These are phyloP conservation scores for Rhynchomys soricoides DNA, from an alignment of 2,113 vertebrate genomes.

Conservation along the genomic window DNA sequence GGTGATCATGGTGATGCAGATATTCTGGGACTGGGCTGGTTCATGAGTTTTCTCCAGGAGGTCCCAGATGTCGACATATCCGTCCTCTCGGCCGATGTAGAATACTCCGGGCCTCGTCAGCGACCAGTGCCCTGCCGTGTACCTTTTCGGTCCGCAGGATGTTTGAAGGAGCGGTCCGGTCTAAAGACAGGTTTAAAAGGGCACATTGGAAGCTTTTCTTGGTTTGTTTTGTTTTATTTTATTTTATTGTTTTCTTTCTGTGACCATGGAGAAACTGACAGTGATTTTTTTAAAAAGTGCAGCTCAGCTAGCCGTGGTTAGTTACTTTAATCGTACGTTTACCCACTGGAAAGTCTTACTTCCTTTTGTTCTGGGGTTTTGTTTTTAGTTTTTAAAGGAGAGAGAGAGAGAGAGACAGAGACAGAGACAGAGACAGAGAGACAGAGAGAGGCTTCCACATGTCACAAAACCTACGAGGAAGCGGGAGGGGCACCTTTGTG, in stretches of 20 bases:
- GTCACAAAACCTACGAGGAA: too few species aligned
- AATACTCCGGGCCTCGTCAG: constrained; percentile 92
- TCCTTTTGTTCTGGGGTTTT: neutral
- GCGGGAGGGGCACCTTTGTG: rapidly evolving
- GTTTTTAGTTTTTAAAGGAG: neutral
- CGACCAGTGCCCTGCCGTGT: constrained; percentile 93
- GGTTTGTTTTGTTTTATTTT: too few species aligned
- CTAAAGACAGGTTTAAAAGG: constrained; percentile 80
- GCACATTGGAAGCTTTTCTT: constrained; percentile 3
- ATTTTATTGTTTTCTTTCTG: neutral
- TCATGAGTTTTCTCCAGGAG: constrained; percentile 91
- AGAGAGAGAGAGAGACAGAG: neutral
- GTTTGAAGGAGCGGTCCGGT: constrained; percentile 88
- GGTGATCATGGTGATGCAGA: constrained; percentile 88
- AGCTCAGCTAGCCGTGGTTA: neutral
- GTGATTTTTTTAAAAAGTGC: neutral
- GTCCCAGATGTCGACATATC: constrained; percentile 95
- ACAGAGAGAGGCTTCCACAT: neutral
- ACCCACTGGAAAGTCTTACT: neutral
- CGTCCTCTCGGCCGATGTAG: constrained; percentile 93
- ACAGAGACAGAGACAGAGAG: neutral
- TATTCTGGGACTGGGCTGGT: constrained; percentile 86
- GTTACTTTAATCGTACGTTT: neutral
- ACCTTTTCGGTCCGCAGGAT: constrained; percentile 83
- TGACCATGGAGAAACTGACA: neutral